A percentile compares a stretch with the other conserved stretches of the same genome.
phyloP scores from a whole-genome alignment of 2,888 invertebrate species.

The Coenonympha arcania region DNA sequence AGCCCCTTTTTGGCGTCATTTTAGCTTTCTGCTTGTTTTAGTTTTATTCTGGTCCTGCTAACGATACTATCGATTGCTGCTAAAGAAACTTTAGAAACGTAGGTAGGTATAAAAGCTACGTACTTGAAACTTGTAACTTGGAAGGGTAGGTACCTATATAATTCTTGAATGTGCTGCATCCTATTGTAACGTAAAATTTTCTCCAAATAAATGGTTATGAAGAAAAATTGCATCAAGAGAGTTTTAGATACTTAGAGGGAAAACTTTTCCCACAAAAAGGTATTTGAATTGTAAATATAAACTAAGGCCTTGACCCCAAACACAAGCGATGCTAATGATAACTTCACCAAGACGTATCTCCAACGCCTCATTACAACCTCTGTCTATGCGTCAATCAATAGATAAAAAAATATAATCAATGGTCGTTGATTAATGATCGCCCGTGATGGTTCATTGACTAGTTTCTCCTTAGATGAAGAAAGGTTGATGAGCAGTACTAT shows the following conservation, averaged over 20 bases:
- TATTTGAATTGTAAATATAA: constrained; percentile 27
- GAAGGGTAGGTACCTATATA: too few species aligned
- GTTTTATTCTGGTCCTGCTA: too few species aligned
- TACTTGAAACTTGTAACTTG: too few species aligned
- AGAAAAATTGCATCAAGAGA: constrained; percentile 21
- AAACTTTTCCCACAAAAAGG: too few species aligned
- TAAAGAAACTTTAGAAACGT: too few species aligned
- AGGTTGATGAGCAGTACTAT: constrained; percentile 5
- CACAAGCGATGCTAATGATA: constrained; percentile 21
- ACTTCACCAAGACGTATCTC: constrained; percentile 21
- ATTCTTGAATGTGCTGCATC: too few species aligned
- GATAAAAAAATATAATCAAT: constrained; percentile 47
- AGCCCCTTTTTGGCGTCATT: constrained; percentile 17
- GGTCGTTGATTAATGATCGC: constrained; percentile 59
- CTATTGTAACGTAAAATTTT: too few species aligned
- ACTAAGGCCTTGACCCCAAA: constrained; percentile 19
- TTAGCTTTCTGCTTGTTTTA: neutral
- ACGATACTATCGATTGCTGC: too few species aligned
- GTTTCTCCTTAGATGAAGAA: constrained; percentile 20
- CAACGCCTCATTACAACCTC: constrained; percentile 57
- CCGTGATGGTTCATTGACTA: constrained; percentile 51
- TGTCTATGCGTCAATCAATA: constrained; percentile 67
- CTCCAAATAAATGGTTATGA: too few species aligned
- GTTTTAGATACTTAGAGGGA: too few species aligned
- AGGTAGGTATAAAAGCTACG: too few species aligned